phyloP scores from a whole-genome alignment of 2,888 invertebrate species.

The Antheraea assamensis region DNA sequence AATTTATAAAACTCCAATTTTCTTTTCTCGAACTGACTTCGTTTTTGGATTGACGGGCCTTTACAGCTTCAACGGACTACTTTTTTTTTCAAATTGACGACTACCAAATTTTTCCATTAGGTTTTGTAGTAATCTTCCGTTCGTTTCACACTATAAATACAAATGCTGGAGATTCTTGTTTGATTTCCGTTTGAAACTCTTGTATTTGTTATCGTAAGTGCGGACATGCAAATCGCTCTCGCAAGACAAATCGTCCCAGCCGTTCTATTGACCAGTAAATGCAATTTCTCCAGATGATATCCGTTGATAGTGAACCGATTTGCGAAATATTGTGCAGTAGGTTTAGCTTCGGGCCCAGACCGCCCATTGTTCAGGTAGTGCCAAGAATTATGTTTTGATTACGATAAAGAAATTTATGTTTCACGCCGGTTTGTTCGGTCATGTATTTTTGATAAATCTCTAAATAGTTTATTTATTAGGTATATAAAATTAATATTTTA shows the following conservation, averaged over 20 bases:
- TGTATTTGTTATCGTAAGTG: conserved; percentile 36
- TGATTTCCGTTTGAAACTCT: conserved; percentile 21
- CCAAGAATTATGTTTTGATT: conserved; percentile 34
- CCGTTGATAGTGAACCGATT: conserved; percentile 49
- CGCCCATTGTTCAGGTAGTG: conserved; percentile 32
- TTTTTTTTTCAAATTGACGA: too few relatives aligned
- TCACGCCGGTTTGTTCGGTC: conserved; percentile 11
- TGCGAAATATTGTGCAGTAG: conserved; percentile 48
- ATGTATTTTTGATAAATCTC: not conserved
- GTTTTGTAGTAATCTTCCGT: not conserved
- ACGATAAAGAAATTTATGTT: conserved; percentile 21
- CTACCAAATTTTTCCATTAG: not conserved
- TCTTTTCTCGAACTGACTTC: too few relatives aligned
- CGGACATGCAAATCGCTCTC: conserved; percentile 47
- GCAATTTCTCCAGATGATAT: conserved; percentile 59
- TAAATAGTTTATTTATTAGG: not conserved
- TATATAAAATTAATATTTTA: not conserved
- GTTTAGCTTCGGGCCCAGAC: conserved; percentile 39
- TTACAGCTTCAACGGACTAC: too few relatives aligned
- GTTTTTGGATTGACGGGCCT: too few relatives aligned
- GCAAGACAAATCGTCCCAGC: conserved; percentile 56
- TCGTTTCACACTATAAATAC: not conserved
- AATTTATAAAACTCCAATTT: not conserved
- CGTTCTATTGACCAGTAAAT: conserved; percentile 51
- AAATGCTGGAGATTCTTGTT: conserved; percentile 5